phyloP scores from a whole-genome alignment of 2,113 vertebrate genomes.

The Eurystomus gularis region DNA sequence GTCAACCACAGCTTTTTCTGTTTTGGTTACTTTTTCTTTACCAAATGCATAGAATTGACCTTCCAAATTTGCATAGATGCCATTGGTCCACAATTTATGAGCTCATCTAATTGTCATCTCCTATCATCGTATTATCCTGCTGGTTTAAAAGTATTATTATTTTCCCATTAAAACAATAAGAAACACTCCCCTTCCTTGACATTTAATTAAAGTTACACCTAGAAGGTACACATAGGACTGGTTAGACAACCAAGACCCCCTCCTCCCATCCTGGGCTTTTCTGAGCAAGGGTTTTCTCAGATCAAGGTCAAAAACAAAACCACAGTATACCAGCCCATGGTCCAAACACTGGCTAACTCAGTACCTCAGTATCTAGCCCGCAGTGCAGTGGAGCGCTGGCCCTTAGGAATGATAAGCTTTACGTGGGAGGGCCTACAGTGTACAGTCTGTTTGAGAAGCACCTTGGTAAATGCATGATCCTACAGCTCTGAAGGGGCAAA shows the following conservation, averaged over 20 bases:
- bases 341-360: neutral
- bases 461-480: neutral
- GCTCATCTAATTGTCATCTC: neutral
- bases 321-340: neutral
- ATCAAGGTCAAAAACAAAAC: neutral
- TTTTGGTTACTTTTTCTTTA: neutral
- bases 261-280: neutral
- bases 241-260: neutral
- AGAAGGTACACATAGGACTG: accelerated
- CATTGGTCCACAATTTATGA: neutral
- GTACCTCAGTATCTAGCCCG: neutral
- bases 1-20: constrained; percentile 1
- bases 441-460: neutral
- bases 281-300: neutral
- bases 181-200: neutral
- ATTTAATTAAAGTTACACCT: neutral
- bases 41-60: neutral
- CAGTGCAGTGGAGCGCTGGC: neutral
- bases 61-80: neutral
- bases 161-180: neutral
- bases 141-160: neutral
- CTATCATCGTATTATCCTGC: neutral
- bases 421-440: accelerated
- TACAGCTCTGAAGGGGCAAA: neutral
- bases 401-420: neutral